phyloP scores from a whole-genome alignment of 2,888 invertebrate species.

The Atethmia centrago region DNA sequence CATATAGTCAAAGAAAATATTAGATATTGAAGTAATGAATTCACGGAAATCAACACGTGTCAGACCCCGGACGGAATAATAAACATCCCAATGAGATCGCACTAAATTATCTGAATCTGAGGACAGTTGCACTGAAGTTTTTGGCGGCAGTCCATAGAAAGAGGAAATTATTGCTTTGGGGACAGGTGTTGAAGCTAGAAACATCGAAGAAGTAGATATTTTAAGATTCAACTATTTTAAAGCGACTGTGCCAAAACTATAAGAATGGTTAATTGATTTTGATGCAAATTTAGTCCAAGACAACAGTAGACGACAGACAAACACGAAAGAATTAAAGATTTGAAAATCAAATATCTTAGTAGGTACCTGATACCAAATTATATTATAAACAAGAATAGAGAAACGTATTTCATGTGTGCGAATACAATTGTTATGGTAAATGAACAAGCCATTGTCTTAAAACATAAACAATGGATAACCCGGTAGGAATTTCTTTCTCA shows the following conservation, averaged over 20 bases:
- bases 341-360: neutral
- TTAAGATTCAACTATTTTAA: constrained; percentile 30
- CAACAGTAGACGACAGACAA: neutral
- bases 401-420: constrained; percentile 50
- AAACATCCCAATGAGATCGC: constrained; percentile 56
- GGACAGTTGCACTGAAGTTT: constrained; percentile 55
- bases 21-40: constrained; percentile 52
- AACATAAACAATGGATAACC: constrained; percentile 58
- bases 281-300: constrained; percentile 7
- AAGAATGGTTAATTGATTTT: constrained; percentile 33
- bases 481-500: constrained; percentile 56
- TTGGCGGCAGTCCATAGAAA: constrained; percentile 74
- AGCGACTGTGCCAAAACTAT: constrained; percentile 23
- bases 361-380: neutral
- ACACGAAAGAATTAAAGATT: neutral
- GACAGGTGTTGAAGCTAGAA: constrained; percentile 66
- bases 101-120: constrained; percentile 56
- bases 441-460: constrained; percentile 57
- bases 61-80: constrained; percentile 46
- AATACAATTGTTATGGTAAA: constrained; percentile 51
- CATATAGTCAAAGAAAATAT: constrained; percentile 46
- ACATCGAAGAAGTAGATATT: constrained; percentile 42
- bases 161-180: constrained; percentile 56
- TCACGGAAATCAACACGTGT: constrained; percentile 50
- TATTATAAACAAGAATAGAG: constrained; percentile 48